These are phyloP conservation scores for Syrmaticus mikado DNA, from an alignment of 2,113 vertebrate genomes.

Conservation along the genomic window DNA sequence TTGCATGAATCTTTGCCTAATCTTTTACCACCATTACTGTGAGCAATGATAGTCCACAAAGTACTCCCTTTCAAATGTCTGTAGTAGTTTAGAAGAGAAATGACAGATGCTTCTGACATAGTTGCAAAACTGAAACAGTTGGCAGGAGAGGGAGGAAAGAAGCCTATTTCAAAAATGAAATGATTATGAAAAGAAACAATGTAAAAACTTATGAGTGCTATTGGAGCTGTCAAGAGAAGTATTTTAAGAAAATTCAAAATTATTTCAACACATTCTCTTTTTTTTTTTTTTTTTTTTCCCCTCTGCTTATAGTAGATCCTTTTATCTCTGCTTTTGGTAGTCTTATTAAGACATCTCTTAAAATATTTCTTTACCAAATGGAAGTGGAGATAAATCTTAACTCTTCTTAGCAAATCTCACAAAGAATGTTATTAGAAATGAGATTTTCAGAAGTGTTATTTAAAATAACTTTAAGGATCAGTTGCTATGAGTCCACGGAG, in stretches of 20 bases:
- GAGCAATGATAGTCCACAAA: neutral
- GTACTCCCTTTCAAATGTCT: neutral
- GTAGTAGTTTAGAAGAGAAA: neutral
- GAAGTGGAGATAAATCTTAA: neutral
- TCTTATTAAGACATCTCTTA: neutral
- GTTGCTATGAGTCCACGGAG: neutral
- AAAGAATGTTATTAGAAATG: neutral
- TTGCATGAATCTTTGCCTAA: neutral
- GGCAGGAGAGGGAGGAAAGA: neutral
- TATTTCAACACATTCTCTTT: neutral
- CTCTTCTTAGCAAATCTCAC: neutral
- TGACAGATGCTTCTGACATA: neutral
- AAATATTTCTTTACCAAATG: neutral
- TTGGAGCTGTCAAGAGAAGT: neutral
- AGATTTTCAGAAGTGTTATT: neutral
- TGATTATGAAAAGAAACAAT: neutral
- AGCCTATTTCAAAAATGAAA: conserved; percentile 20
- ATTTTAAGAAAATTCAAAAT: neutral
- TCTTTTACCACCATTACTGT: neutral
- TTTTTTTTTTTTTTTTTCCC: neutral
- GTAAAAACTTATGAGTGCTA: neutral
- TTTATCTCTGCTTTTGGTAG: neutral
- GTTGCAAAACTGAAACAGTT: neutral
- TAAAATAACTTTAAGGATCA: neutral
- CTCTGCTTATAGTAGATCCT: neutral